These are phyloP conservation scores for Hyperopisus bebe DNA, from an alignment of 2,113 vertebrate genomes.

Conservation along the genomic window DNA sequence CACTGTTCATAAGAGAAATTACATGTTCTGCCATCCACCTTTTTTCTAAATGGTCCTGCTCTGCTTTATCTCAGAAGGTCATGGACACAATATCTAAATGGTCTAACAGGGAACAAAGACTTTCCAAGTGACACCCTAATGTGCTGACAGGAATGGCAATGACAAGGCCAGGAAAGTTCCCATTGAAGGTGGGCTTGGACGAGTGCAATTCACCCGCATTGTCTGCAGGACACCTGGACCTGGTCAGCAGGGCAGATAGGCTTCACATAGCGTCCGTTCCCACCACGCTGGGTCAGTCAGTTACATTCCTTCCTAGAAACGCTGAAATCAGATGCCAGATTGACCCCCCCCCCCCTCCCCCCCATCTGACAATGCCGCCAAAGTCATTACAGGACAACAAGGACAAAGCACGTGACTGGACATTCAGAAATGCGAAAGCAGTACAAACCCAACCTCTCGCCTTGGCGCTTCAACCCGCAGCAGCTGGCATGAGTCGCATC, in stretches of 20 bases:
- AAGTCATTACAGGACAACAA: background rate
- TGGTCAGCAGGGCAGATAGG: background rate
- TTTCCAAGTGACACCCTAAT: background rate
- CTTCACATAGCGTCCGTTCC: background rate
- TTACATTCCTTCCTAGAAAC: background rate
- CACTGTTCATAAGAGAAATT: background rate
- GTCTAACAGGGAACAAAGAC: background rate
- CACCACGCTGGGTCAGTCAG: background rate
- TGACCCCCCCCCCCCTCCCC: background rate
- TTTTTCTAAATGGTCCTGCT: background rate
- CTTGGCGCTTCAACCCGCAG: background rate
- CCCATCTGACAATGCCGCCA: background rate
- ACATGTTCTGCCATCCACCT: background rate
- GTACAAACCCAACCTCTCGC: background rate
- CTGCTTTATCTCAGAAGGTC: background rate
- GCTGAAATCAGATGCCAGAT: background rate
- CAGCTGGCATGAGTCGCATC: background rate
- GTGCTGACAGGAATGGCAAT: background rate
- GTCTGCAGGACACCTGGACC: background rate
- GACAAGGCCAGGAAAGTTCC: background rate
- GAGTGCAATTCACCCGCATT: background rate
- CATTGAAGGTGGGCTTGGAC: background rate
- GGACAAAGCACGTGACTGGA: background rate
- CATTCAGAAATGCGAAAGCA: background rate
- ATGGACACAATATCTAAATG: background rate